phyloP scores from a whole-genome alignment of 2,888 invertebrate species.

The Archaeoteleia sp. region DNA sequence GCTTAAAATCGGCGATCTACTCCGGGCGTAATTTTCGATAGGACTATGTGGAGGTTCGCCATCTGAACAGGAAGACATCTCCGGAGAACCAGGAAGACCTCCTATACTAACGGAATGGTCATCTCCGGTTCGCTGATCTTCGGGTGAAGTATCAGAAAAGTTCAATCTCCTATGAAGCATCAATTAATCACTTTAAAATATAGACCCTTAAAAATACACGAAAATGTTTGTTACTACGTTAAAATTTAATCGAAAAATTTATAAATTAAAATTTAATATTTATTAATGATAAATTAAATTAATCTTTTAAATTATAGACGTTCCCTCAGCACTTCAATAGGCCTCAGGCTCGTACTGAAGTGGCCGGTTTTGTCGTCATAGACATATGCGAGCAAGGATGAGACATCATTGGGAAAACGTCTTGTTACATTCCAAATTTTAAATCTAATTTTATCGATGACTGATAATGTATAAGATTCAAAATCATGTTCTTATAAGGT shows the following conservation, averaged over 20 bases:
- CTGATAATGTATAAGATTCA: no score
- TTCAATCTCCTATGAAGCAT: slow-evolving; percentile 64
- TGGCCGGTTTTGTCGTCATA: slow-evolving; percentile 65
- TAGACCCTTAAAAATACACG: no score
- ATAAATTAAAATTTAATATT: no score
- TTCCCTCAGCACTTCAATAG: slow-evolving; percentile 65
- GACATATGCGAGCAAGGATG: slow-evolving; percentile 66
- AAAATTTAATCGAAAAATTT: no score
- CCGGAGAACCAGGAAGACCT: slow-evolving; percentile 69
- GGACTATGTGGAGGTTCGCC: slow-evolving; percentile 71
- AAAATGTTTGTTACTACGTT: no score
- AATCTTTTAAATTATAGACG: no score
- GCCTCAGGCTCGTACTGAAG: slow-evolving; percentile 61
- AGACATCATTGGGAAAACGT: slow-evolving; percentile 62
- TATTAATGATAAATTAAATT: no score
- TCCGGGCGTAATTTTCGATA: slow-evolving; percentile 70
- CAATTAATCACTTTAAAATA: no score
- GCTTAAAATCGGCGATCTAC: slow-evolving; percentile 71
- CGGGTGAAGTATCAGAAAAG: slow-evolving; percentile 69
- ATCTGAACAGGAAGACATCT: slow-evolving; percentile 72
- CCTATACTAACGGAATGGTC: slow-evolving; percentile 62
- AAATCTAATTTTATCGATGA: no score
- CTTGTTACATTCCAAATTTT: no score
- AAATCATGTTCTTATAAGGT: no score
- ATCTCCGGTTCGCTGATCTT: slow-evolving; percentile 63